phyloP scores from a whole-genome alignment of 2,113 vertebrate species.

The Sardina pilchardus region DNA sequence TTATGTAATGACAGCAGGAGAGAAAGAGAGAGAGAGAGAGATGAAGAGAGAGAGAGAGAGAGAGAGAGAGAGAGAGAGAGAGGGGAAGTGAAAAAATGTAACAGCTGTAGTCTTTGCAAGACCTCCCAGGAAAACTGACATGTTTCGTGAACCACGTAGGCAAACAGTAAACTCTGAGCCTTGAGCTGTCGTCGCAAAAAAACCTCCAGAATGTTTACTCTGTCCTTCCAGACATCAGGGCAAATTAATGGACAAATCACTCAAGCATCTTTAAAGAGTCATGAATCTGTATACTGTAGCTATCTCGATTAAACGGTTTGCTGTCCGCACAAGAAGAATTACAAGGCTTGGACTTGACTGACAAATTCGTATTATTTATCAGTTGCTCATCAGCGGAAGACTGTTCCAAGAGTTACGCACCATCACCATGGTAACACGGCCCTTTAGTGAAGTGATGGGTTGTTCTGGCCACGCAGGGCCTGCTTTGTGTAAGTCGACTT shows the following conservation, averaged over 20 bases:
- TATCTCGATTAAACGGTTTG: neutral
- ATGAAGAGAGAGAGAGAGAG: no score
- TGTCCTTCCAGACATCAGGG: slow-evolving; percentile 44
- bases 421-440: slow-evolving; percentile 56
- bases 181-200: slow-evolving; percentile 47
- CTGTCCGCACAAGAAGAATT: neutral
- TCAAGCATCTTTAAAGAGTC: neutral
- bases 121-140: slow-evolving; percentile 55
- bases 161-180: slow-evolving; percentile 46
- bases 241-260: slow-evolving; percentile 61
- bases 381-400: slow-evolving; percentile 24
- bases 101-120: slow-evolving; percentile 46
- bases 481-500: slow-evolving; percentile 43
- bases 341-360: neutral
- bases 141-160: slow-evolving; percentile 42
- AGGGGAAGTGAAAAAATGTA: neutral
- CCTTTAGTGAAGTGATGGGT: slow-evolving; percentile 39
- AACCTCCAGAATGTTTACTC: slow-evolving; percentile 48
- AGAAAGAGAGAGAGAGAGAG: neutral
- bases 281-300: neutral
- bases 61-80: neutral
- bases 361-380: neutral
- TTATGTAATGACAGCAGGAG: slow-evolving; percentile 68
- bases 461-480: slow-evolving; percentile 48
- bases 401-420: slow-evolving; percentile 37